Conservation (phyloP, 2,113 vertebrate genomes). For the Atherinomorus stipes region DNA sequence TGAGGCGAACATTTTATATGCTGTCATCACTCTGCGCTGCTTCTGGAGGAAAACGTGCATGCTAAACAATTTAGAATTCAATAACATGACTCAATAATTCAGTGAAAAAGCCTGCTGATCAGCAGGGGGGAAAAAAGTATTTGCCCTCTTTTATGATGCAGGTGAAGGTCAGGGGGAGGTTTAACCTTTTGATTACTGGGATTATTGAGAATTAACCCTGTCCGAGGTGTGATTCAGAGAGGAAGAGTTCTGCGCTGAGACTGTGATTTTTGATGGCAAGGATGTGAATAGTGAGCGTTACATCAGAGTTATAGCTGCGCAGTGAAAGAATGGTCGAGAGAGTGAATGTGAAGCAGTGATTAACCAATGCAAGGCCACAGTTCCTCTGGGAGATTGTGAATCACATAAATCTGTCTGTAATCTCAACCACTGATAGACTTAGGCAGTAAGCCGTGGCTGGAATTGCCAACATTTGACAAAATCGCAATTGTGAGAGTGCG, state of each 20-base stretch:
- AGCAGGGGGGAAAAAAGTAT: constrained; percentile 47
- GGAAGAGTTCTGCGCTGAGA: constrained; percentile 27
- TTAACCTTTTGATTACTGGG: constrained; percentile 80
- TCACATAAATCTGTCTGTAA: constrained; percentile 83
- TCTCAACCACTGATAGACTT: constrained; percentile 82
- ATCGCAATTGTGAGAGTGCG: constrained; percentile 63
- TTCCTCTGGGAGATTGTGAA: constrained; percentile 72
- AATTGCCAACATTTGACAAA: constrained; percentile 81
- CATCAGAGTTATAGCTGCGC: constrained; percentile 31
- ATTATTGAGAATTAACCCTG: constrained; percentile 79
- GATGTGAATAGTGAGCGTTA: constrained; percentile 41
- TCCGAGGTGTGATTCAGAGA: constrained; percentile 45
- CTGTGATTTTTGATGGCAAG: constrained; percentile 34
- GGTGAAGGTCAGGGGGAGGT: constrained; percentile 73
- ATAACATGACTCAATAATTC: constrained; percentile 61
- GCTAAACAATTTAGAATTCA: constrained; percentile 65
- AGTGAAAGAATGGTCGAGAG: constrained; percentile 57
- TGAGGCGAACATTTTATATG: constrained; percentile 14
- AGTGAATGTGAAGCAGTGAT: constrained; percentile 75
- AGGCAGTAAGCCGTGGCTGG: constrained; percentile 72
- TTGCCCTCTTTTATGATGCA: constrained; percentile 74
- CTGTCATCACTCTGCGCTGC: constrained; percentile 20
- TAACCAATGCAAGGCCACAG: constrained; percentile 73
- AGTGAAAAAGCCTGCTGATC: constrained; percentile 44
- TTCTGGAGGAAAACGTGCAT: constrained; percentile 52